Evolutionary conservation across 2,113 vertebrate species (phyloP).

Genomic region (Ictalurus punctatus): DNA sequence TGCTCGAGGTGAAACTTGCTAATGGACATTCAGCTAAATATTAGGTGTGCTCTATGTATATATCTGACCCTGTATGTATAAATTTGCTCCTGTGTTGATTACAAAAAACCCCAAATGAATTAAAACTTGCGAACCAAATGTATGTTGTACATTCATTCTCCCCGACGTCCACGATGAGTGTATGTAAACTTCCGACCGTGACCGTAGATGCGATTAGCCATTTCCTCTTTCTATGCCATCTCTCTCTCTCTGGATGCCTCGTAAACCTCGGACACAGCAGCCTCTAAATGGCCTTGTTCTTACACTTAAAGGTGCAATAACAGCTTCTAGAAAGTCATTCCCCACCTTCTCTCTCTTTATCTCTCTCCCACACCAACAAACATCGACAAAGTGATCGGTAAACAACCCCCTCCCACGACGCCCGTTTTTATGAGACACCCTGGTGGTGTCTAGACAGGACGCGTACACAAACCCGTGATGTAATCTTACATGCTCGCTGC

Average conservation of each 20-base stretch:
- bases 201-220: slow-evolving; percentile 5
- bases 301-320: slow-evolving; percentile 49
- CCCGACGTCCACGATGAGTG: too few species aligned
- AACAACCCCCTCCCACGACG: slow-evolving; percentile 31
- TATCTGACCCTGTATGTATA: too few species aligned
- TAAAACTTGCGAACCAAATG: too few species aligned
- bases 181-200: too few species aligned
- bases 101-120: too few species aligned
- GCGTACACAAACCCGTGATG: slow-evolving; percentile 23
- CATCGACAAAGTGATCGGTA: slow-evolving; percentile 19
- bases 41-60: too few species aligned
- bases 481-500: slow-evolving; percentile 19
- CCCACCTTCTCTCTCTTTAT: neutral
- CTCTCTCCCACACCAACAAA: neutral
- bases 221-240: slow-evolving; percentile 17
- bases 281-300: slow-evolving; percentile 37
- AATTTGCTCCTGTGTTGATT: too few species aligned
- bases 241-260: neutral
- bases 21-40: too few species aligned
- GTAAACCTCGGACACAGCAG: slow-evolving; percentile 15
- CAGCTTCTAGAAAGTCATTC: slow-evolving; percentile 31
- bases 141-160: too few species aligned
- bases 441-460: slow-evolving; percentile 41
- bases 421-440: slow-evolving; percentile 41
- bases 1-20: too few species aligned